phyloP scores from a whole-genome alignment of 2,113 vertebrate genomes.

The Anoplopoma fimbria region DNA sequence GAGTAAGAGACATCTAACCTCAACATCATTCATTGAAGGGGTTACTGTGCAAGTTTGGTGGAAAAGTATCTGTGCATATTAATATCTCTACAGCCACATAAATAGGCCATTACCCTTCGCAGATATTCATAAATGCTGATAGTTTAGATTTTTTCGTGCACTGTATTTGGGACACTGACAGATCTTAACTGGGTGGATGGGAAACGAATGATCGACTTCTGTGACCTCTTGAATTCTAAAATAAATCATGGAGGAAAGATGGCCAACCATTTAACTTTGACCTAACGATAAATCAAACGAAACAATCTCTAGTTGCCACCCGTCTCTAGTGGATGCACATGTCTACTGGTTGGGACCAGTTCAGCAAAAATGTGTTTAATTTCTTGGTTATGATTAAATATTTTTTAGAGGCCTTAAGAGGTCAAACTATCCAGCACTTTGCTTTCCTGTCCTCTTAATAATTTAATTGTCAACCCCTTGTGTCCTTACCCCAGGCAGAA shows the following conservation, averaged over 20 bases:
- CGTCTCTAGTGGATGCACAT: not conserved
- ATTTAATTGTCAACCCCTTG: not conserved
- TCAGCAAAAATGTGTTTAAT: not conserved
- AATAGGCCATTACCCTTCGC: conserved; percentile 22
- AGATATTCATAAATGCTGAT: conserved; percentile 15
- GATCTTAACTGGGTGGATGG: not conserved
- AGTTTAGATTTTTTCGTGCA: conserved; percentile 1
- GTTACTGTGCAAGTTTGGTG: not conserved
- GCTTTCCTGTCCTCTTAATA: conserved; percentile 14
- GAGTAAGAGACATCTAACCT: not conserved
- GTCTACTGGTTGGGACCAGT: not conserved
- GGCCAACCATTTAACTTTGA: not conserved
- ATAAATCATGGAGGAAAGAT: conserved; percentile 15
- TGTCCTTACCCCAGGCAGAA: conserved; percentile 5
- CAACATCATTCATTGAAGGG: not conserved
- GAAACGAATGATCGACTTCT: conserved; percentile 16
- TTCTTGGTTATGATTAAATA: not conserved
- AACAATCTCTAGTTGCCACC: not conserved
- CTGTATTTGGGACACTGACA: conserved; percentile 28
- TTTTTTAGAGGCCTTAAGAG: not conserved
- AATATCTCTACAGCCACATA: not conserved
- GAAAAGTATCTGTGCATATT: conserved; percentile 4
- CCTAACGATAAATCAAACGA: not conserved
- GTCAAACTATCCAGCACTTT: not conserved
- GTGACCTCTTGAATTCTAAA: conserved; percentile 14